Evolutionary conservation across 2,888 invertebrate genomes (phyloP).

Genomic region (Dioctria rufipes): DNA sequence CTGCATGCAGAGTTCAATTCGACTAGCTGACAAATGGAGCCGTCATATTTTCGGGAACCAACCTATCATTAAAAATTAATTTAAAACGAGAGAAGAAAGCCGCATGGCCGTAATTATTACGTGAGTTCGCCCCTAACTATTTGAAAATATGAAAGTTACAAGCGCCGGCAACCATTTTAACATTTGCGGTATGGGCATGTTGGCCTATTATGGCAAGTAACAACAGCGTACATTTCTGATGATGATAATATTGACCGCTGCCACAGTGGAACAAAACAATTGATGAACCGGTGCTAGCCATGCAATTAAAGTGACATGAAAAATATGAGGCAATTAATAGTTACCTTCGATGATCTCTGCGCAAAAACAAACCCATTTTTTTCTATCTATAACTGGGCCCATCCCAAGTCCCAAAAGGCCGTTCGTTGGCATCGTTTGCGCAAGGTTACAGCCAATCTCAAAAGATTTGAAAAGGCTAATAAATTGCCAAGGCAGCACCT

Average conservation of each 20-base stretch:
- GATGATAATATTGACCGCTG: background rate
- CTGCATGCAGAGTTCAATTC: constrained; percentile 1
- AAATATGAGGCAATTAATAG: constrained; percentile 47
- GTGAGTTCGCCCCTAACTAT: constrained; percentile 26
- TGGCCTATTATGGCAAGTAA: background rate
- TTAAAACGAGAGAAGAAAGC: constrained; percentile 38
- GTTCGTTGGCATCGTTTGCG: constrained; percentile 1
- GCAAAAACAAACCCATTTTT: constrained; percentile 36
- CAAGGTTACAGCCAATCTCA: constrained; percentile 35
- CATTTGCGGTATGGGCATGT: background rate
- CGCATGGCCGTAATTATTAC: constrained; percentile 25
- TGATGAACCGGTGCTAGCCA: constrained; percentile 41
- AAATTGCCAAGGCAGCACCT: constrained; percentile 33
- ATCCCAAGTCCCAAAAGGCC: constrained; percentile 24
- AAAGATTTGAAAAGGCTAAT: constrained; percentile 40
- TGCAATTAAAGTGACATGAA: constrained; percentile 49
- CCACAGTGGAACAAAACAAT: constrained; percentile 19
- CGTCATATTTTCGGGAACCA: constrained; percentile 36
- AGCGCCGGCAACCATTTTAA: constrained; percentile 29
- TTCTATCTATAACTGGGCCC: constrained; percentile 12
- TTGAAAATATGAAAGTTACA: constrained; percentile 38
- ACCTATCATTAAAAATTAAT: constrained; percentile 53
- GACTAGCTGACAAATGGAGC: constrained; percentile 47
- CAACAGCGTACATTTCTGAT: background rate
- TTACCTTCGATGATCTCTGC: constrained; percentile 31